phyloP scores from a whole-genome alignment of 2,888 invertebrate species.

The Anodontia alba region DNA sequence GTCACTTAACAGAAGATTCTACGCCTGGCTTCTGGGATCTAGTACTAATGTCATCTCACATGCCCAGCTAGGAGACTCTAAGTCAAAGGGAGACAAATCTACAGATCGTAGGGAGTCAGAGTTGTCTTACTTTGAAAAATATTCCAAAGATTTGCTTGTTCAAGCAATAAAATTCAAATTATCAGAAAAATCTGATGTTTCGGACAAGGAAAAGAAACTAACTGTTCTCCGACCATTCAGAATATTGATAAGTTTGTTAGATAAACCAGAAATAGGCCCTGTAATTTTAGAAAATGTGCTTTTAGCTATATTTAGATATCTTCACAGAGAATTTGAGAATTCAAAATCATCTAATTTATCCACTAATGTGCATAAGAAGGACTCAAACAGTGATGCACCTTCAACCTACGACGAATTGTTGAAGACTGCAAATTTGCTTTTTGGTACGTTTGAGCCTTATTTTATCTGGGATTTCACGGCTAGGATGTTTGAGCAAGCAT shows the following conservation, averaged over 20 bases:
- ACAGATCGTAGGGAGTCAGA: constrained; percentile 70
- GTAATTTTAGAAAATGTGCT: constrained; percentile 83
- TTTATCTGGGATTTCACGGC: constrained; percentile 93
- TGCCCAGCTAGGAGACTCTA: constrained; percentile 29
- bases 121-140: constrained; percentile 88
- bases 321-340: constrained; percentile 73
- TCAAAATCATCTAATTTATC: constrained; percentile 37
- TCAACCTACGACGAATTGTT: constrained; percentile 87
- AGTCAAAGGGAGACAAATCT: constrained; percentile 47
- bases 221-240: constrained; percentile 86
- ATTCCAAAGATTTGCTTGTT: constrained; percentile 88
- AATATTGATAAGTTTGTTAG: constrained; percentile 92
- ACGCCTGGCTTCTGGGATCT: constrained; percentile 93
- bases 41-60: constrained; percentile 84
- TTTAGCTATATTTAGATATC: constrained; percentile 88
- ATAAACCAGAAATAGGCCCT: constrained; percentile 93
- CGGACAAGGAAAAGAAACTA: constrained; percentile 42
- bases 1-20: constrained; percentile 94
- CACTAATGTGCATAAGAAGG: constrained; percentile 23
- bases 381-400: constrained; percentile 21
- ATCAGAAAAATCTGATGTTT: constrained; percentile 47
- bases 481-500: constrained; percentile 82
- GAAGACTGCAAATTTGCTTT: constrained; percentile 93
- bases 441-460: constrained; percentile 93
- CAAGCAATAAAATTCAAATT: constrained; percentile 78